Evolutionary conservation across 2,113 vertebrate genomes (phyloP).

Genomic region (Tricholaema leucomelas): DNA sequence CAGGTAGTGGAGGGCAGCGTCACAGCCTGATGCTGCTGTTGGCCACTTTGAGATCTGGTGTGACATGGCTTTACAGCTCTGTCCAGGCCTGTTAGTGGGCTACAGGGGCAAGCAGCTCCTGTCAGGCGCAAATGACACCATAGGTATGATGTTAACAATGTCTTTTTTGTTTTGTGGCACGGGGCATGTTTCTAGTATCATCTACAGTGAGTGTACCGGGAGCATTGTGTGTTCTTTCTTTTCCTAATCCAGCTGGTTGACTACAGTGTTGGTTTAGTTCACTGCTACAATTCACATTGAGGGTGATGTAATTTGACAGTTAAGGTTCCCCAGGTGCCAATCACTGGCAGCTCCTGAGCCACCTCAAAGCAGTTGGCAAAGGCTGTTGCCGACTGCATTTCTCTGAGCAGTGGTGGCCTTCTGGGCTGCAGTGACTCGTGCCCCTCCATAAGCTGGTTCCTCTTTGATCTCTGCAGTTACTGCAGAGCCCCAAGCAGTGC

Average conservation of each 20-base stretch:
- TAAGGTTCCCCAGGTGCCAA: background rate
- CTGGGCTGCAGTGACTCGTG: background rate
- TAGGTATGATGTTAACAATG: background rate
- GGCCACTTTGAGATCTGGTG: background rate
- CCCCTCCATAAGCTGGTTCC: background rate
- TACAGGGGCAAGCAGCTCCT: accelerated
- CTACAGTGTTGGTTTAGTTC: background rate
- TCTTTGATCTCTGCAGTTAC: background rate
- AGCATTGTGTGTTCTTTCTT: background rate
- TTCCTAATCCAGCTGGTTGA: background rate
- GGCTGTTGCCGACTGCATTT: accelerated
- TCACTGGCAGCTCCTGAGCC: accelerated
- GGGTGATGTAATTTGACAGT: no score
- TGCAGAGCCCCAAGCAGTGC: background rate
- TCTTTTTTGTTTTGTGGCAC: background rate
- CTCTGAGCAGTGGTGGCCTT: accelerated
- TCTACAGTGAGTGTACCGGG: background rate
- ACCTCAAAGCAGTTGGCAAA: background rate
- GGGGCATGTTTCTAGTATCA: background rate
- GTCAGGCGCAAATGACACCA: background rate
- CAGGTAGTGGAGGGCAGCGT: background rate
- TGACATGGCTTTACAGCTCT: accelerated
- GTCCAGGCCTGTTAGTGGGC: background rate
- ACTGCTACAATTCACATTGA: accelerated
- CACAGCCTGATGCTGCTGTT: background rate